These are phyloP conservation scores for Macaria notata DNA, from an alignment of 2,888 invertebrate species.

Conservation along the genomic window DNA sequence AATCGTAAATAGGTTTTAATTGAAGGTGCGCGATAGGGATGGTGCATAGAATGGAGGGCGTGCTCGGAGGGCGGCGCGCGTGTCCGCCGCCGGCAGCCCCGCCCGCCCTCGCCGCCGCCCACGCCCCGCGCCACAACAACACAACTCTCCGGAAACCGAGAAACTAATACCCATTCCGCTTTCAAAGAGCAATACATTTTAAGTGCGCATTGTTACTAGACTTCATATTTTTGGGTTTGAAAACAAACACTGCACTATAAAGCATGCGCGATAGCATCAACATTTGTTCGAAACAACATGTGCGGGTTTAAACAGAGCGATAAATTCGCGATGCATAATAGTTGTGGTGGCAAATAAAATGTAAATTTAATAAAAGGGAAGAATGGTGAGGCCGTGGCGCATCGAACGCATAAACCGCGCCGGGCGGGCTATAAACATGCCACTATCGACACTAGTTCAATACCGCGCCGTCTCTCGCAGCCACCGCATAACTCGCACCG, in stretches of 20 bases:
- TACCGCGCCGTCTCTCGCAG: conserved; percentile 48
- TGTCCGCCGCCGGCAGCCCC: conserved; percentile 63
- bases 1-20: conserved; percentile 67
- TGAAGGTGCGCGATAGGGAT: conserved; percentile 54
- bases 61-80: conserved; percentile 53
- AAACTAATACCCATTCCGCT: conserved; percentile 5
- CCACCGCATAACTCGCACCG: conserved; percentile 41
- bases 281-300: conserved; percentile 16
- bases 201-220: conserved; percentile 8
- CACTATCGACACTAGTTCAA: conserved; percentile 52
- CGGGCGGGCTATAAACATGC: conserved; percentile 59
- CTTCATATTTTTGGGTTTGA: not conserved
- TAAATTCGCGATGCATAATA: conserved; percentile 22
- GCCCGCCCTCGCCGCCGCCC: conserved; percentile 56
- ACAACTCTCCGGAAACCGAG: conserved; percentile 32
- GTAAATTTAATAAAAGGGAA: conserved; percentile 54
- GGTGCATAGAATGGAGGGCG: conserved; percentile 61
- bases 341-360: conserved; percentile 22
- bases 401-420: conserved; percentile 55
- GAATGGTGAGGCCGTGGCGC: conserved; percentile 43
- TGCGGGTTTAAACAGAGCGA: conserved; percentile 16
- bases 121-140: conserved; percentile 35
- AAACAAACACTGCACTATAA: conserved; percentile 6
- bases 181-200: conserved; percentile 6
- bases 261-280: conserved; percentile 15